phyloP scores from a whole-genome alignment of 1,140 invertebrate genomes.

The Drosophila insularis region DNA sequence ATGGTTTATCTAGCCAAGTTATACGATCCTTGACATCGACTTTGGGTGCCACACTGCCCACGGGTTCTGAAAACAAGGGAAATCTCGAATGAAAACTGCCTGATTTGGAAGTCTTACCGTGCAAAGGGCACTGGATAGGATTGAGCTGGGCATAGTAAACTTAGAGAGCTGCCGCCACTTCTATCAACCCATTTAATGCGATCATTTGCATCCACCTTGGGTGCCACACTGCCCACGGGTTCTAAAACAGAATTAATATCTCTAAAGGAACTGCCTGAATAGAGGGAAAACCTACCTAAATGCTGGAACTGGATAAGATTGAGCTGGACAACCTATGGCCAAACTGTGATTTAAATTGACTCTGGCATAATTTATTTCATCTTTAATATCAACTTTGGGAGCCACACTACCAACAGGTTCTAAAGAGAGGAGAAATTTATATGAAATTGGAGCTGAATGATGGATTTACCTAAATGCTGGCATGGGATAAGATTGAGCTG shows the following conservation, averaged over 20 bases:
- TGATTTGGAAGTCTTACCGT: constrained; percentile 82
- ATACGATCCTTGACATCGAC: constrained; percentile 85
- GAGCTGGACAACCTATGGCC: constrained; percentile 86
- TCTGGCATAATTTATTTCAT: constrained; percentile 71
- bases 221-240: constrained; percentile 89
- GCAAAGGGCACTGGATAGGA: constrained; percentile 86
- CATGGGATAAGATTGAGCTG: constrained; percentile 87
- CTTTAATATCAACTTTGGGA: constrained; percentile 85
- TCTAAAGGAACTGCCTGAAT: constrained; percentile 34
- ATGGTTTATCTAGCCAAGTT: constrained; percentile 84
- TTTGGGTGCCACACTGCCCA: constrained; percentile 87
- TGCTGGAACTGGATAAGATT: constrained; percentile 85
- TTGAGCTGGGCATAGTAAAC: constrained; percentile 86
- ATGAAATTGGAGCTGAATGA: constrained; percentile 39
- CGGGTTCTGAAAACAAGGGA: constrained; percentile 62
- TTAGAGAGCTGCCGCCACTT: constrained; percentile 56
- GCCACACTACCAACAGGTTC: constrained; percentile 88
- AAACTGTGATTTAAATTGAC: constrained; percentile 81
- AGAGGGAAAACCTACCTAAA: constrained; percentile 83
- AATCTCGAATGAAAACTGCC: constrained; percentile 45
- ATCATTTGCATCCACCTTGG: constrained; percentile 89
- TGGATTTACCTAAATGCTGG: constrained; percentile 84
- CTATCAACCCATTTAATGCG: constrained; percentile 73
- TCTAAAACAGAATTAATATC: constrained; percentile 83
- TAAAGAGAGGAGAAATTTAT: constrained; percentile 52